Evolutionary conservation across 1,140 invertebrate species (phyloP).

Genomic region (Sogatella furcifera): DNA sequence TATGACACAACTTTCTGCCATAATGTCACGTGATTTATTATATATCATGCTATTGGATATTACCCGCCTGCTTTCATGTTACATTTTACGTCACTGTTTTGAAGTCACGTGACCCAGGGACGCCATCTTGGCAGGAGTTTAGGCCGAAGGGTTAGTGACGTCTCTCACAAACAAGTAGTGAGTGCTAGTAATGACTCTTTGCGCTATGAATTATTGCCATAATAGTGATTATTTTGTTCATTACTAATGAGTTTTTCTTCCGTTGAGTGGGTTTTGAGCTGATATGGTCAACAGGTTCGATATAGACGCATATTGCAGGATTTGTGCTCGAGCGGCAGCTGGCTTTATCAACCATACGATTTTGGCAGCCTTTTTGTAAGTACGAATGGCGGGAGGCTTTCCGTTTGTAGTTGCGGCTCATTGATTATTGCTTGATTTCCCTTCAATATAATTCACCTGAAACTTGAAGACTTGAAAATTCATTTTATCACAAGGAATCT

Average conservation of each 20-base stretch:
- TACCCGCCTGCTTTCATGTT: slow-evolving; percentile 15
- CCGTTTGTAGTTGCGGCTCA: too few relatives aligned
- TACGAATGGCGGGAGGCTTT: neutral
- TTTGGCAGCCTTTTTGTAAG: neutral
- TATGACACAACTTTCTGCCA: neutral
- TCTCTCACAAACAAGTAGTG: slow-evolving; percentile 20
- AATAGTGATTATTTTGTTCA: too few relatives aligned
- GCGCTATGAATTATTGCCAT: too few relatives aligned
- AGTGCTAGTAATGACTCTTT: neutral
- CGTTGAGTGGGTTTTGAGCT: too few relatives aligned
- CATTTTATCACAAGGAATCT: too few relatives aligned
- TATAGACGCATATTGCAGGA: too few relatives aligned
- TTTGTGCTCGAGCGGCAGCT: slow-evolving; percentile 5
- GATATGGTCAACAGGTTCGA: too few relatives aligned
- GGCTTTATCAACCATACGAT: neutral
- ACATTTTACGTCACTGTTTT: slow-evolving; percentile 35
- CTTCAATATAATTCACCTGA: too few relatives aligned
- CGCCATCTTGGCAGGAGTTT: slow-evolving; percentile 40
- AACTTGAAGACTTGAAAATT: too few relatives aligned
- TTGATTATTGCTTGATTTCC: too few relatives aligned
- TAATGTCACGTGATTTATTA: slow-evolving; percentile 6
- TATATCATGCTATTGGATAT: slow-evolving; percentile 7
- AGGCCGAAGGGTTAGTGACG: slow-evolving; percentile 31
- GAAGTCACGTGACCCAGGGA: slow-evolving; percentile 37
- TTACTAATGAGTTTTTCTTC: too few relatives aligned